Percentiles rank a stretch among this genome's conserved stretches.
Conservation (phyloP, 2,888 invertebrate genomes). For the Podotricha telesiphe region DNA sequence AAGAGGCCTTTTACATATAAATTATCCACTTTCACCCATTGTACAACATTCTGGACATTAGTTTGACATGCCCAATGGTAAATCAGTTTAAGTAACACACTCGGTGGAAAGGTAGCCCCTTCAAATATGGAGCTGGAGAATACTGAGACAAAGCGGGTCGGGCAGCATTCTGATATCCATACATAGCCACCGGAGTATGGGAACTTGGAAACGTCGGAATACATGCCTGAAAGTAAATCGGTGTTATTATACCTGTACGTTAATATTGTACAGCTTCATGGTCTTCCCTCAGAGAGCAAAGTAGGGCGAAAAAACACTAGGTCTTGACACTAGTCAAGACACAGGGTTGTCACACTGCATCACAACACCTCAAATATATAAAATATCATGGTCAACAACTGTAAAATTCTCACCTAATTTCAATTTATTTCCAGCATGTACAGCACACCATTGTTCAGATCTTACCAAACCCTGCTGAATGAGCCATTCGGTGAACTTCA, state of each 20-base stretch:
- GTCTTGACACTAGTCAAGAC: too few species aligned
- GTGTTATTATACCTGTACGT: too few species aligned
- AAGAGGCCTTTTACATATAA: constrained; percentile 85
- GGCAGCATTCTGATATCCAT: constrained; percentile 95
- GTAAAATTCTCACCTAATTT: constrained; percentile 85
- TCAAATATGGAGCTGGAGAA: constrained; percentile 95
- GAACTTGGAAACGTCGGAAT: constrained; percentile 92
- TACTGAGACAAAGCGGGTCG: constrained; percentile 92
- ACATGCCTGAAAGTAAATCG: constrained; percentile 85
- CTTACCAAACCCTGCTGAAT: constrained; percentile 92
- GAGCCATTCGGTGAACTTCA: constrained; percentile 95
- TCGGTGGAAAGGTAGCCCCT: constrained; percentile 92
- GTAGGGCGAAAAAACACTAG: too few species aligned
- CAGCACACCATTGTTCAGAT: constrained; percentile 90
- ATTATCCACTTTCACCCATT: constrained; percentile 90
- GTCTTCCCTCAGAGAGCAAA: too few species aligned
- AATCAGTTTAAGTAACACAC: constrained; percentile 90
- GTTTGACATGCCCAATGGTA: constrained; percentile 97
- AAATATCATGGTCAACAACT: background rate
- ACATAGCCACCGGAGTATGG: constrained; percentile 95
- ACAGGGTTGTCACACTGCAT: too few species aligned
- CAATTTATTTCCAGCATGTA: constrained; percentile 87
- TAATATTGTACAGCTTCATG: too few species aligned
- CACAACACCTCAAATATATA: background rate
- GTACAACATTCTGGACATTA: constrained; percentile 93